Conservation (phyloP, 2,797 vertebrate genomes). For the Vipera latastei region DNA sequence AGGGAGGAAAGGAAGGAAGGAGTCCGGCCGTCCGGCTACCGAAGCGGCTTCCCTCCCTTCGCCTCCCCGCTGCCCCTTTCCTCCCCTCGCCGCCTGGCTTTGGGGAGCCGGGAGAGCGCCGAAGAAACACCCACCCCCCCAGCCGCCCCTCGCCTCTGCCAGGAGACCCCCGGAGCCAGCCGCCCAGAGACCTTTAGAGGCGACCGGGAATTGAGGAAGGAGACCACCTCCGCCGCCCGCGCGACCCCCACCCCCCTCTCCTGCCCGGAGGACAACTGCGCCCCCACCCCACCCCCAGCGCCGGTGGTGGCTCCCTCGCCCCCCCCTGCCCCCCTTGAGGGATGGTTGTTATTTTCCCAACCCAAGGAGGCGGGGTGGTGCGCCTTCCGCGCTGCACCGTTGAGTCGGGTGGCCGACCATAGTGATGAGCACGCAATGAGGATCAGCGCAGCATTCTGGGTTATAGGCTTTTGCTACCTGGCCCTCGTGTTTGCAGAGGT, state of each 20-base stretch:
- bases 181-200: background rate
- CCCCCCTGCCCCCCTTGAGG: conserved; percentile 70
- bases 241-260: background rate
- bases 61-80: too few species aligned
- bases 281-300: conserved; percentile 45
- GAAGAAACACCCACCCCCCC: fast-evolving
- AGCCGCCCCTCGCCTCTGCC: background rate
- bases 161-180: background rate
- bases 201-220: background rate
- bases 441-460: conserved; percentile 84
- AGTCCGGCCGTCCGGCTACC: background rate
- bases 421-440: conserved; percentile 89
- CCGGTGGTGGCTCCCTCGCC: conserved; percentile 56
- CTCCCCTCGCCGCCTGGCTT: background rate
- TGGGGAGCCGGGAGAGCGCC: background rate
- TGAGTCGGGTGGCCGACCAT: conserved; percentile 75
- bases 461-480: conserved; percentile 90
- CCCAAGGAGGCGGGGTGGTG: conserved; percentile 87
- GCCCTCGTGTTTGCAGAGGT: conserved; percentile 87
- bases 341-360: conserved; percentile 87
- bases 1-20: background rate
- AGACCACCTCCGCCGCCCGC: background rate
- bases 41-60: background rate
- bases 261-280: conserved; percentile 39
- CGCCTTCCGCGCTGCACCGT: conserved; percentile 81